Evolutionary conservation across 2,113 vertebrate species (phyloP).

Genomic region (Camelus bactrianus): DNA sequence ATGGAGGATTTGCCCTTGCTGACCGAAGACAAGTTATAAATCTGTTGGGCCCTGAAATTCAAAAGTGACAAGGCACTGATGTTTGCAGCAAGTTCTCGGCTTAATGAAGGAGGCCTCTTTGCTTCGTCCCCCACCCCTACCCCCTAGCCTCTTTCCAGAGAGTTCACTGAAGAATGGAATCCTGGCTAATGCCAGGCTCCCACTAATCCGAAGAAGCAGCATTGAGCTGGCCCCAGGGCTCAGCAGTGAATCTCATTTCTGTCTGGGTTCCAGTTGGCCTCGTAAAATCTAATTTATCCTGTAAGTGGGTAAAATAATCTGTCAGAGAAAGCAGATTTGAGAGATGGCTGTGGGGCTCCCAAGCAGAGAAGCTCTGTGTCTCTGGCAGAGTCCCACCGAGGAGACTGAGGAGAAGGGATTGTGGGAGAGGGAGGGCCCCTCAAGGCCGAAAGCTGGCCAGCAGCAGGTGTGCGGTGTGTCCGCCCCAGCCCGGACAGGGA

Average conservation of each 20-base stretch:
- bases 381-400: neutral
- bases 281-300: slow-evolving; percentile 46
- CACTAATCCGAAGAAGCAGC: neutral
- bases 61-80: neutral
- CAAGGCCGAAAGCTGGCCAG: neutral
- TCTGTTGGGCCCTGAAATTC: neutral
- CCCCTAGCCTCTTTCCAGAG: neutral
- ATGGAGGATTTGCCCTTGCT: neutral
- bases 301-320: slow-evolving; percentile 31
- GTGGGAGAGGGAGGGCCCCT: neutral
- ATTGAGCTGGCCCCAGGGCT: neutral
- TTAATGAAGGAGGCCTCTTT: neutral
- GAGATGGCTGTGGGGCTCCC: neutral
- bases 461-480: neutral
- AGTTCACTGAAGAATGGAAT: neutral
- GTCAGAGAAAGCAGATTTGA: slow-evolving; percentile 1
- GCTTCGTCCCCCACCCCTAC: neutral
- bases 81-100: neutral
- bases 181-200: neutral
- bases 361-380: neutral
- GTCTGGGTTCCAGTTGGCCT: slow-evolving; percentile 44
- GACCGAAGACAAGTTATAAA: neutral
- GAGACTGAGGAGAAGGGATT: neutral
- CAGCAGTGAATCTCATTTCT: slow-evolving; percentile 26
- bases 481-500: neutral